Conservation (phyloP, 2,113 vertebrate species). For the Gopherus evgoodei region DNA sequence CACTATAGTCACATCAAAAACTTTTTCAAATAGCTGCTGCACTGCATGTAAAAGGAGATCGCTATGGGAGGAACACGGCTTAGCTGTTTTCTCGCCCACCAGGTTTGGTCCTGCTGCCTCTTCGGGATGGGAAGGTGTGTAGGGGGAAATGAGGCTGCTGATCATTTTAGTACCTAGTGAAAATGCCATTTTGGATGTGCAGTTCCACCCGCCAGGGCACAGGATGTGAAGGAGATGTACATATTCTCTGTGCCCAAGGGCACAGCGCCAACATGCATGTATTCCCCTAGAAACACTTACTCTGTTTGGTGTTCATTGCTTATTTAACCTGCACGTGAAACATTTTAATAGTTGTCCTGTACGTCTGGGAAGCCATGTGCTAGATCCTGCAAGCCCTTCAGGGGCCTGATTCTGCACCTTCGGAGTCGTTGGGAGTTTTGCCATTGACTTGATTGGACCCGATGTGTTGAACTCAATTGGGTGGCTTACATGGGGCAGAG, state of each 20-base stretch:
- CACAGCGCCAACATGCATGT: neutral
- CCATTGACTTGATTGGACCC: neutral
- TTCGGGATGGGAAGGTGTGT: neutral
- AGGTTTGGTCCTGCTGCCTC: neutral
- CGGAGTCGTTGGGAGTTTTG: rapidly evolving
- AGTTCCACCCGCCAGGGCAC: neutral
- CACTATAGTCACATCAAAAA: neutral
- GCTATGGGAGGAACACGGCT: neutral
- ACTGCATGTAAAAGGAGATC: neutral
- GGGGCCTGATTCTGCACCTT: neutral
- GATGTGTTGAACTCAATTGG: rapidly evolving
- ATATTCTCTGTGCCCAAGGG: neutral
- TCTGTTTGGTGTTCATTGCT: neutral
- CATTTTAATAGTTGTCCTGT: neutral
- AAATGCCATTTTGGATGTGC: neutral
- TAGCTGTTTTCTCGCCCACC: neutral
- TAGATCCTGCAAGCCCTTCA: neutral
- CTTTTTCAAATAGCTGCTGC: neutral
- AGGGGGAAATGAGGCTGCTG: rapidly evolving
- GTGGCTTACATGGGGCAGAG: neutral
- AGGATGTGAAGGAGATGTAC: neutral
- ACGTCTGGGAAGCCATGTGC: neutral
- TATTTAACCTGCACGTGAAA: neutral
- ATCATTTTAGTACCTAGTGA: neutral
- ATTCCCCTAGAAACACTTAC: neutral